phyloP scores from a whole-genome alignment of 2,797 vertebrate species.

The Nyctibius grandis region DNA sequence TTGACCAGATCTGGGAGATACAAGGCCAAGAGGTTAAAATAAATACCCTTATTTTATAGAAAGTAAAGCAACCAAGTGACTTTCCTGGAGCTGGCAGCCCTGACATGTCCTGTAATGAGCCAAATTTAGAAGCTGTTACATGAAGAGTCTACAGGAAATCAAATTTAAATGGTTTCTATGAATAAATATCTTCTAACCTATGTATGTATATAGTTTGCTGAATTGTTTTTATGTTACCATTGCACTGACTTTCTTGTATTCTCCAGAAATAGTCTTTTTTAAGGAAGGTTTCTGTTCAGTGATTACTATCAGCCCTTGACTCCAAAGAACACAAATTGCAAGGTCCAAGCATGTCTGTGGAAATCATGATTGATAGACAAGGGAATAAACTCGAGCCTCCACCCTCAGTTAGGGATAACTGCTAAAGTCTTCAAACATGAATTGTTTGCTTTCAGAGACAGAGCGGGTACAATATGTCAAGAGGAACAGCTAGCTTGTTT shows the following conservation, averaged over 20 bases:
- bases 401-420: neutral
- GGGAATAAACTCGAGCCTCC: neutral
- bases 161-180: neutral
- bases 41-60: neutral
- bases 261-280: neutral
- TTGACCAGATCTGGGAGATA: neutral
- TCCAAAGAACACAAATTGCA: neutral
- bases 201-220: neutral
- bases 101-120: no score
- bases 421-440: neutral
- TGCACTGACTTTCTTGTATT: neutral
- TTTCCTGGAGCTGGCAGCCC: no score
- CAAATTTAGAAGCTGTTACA: neutral
- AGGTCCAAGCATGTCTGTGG: neutral
- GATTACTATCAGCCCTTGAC: neutral
- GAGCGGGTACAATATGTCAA: rapidly evolving
- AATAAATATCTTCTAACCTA: neutral
- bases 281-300: neutral
- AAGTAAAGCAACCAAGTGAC: neutral
- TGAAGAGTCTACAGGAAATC: neutral
- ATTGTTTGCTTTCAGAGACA: neutral
- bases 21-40: neutral
- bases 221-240: neutral
- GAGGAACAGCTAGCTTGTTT: neutral
- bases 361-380: neutral